Base-by-base conservation (phyloP, 2,113 vertebrate species). In the Neodontobutis hainanensis region DNA sequence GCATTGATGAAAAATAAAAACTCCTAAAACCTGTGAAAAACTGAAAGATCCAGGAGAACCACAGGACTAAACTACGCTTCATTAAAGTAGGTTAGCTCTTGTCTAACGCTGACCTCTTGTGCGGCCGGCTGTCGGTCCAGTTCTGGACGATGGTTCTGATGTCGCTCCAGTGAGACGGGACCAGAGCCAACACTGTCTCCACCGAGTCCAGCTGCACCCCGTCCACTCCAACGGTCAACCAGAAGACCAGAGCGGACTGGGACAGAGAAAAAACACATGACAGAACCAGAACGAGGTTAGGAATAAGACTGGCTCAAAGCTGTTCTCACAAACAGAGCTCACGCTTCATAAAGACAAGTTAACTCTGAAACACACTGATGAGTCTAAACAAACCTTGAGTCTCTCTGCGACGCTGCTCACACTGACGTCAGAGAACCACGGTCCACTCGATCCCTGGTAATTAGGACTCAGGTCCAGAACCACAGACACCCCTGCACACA, bases 391-490 rank as follows among this genome's bases (percentile, higher is more conserved):
- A 61, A 93, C 92, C 91, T 91, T 89, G 35, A 93, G 78, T 8
- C 83, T 74, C 63, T 92, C 87, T 3, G 84, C 85, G 0, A 91
- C 87, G 6, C 11, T 70, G 1, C 60, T 85, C 59, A 90, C 55
- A 0, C 59, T 85, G 56, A 0, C 10, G 43, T 82, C 80, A 5
- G 69, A 77, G 68, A 95, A 96, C 95, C 95, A 97, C 0, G 84
- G 75, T 35, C 83, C 73, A 40, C 78, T 58, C 1, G 83, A 49
- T 8, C 94, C 90, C 10, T 2, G 75, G 32, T 95, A 95, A 89
- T 95, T 96, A 3, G 95, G 95, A 15, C 93, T 96, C 67, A 97
- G 83, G 59, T 96, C 94, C 87, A 97, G 80, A 67, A 96, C 81
- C 55, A 97, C 86, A 10, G 49, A 88, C 35, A 96, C 89, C 46